Percentiles rank a stretch among this genome's conserved stretches.
phyloP scores from a whole-genome alignment of 2,888 invertebrate species.

The Halocaridina rubra region DNA sequence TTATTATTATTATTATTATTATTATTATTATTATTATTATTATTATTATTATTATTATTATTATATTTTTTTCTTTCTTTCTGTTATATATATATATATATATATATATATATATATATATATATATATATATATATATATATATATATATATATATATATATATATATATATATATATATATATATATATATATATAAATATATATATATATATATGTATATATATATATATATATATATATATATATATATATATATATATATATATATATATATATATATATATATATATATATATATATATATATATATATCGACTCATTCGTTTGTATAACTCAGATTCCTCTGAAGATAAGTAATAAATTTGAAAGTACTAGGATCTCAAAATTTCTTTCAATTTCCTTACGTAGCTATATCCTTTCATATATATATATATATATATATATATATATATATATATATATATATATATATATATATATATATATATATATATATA shows the following conservation, averaged over 20 bases:
- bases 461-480: conserved; percentile 8
- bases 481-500: conserved; percentile 13
- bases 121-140: background rate
- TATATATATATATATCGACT: too few species aligned
- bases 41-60: background rate
- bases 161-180: conserved; percentile 6
- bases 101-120: background rate
- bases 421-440: conserved; percentile 31
- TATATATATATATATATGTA: conserved; percentile 16
- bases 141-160: background rate
- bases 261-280: conserved; percentile 16
- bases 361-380: too few species aligned
- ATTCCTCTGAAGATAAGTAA: too few species aligned
- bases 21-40: background rate
- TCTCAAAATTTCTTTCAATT: too few species aligned
- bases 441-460: conserved; percentile 26
- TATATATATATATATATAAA: conserved; percentile 10
- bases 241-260: conserved; percentile 23
- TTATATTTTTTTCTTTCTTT: background rate
- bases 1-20: background rate
- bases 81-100: too few species aligned
- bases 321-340: too few species aligned
- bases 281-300: conserved; percentile 37
- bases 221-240: conserved; percentile 23
- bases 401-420: too few species aligned